phyloP scores from a whole-genome alignment of 1,140 invertebrate genomes.

The Alviniconcha marisindica region DNA sequence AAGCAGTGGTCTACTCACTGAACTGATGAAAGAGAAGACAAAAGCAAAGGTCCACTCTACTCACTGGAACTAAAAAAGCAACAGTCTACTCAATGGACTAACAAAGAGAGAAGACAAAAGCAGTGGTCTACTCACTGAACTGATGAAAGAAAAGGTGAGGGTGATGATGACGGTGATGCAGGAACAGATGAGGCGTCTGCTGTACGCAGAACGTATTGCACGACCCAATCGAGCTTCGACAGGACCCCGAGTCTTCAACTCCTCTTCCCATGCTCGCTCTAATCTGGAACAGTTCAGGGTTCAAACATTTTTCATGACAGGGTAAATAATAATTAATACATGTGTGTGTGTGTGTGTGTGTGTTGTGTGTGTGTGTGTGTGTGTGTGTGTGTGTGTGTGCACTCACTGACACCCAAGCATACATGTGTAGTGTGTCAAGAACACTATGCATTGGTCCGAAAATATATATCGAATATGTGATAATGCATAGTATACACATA shows the following conservation, averaged over 20 bases:
- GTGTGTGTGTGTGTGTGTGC: too few species aligned
- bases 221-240: conserved; percentile 76
- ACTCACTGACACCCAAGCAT: too few species aligned
- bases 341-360: too few species aligned
- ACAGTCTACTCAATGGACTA: neutral
- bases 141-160: conserved; percentile 80
- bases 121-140: conserved; percentile 78
- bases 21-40: too few species aligned
- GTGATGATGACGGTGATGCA: conserved; percentile 78
- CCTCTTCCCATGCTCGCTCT: conserved; percentile 73
- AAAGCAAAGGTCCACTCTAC: too few species aligned
- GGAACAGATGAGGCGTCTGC: conserved; percentile 78
- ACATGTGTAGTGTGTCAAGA: too few species aligned
- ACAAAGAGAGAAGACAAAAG: conserved; percentile 3
- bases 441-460: too few species aligned
- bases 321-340: too few species aligned
- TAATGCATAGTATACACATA: too few species aligned
- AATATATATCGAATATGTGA: too few species aligned
- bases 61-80: neutral
- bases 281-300: conserved; percentile 68
- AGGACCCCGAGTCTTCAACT: conserved; percentile 68
- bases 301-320: too few species aligned
- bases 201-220: conserved; percentile 79
- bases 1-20: conserved; percentile 76
- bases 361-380: too few species aligned